phyloP scores from a whole-genome alignment of 2,888 invertebrate species.

The Cartodere bifasciata region DNA sequence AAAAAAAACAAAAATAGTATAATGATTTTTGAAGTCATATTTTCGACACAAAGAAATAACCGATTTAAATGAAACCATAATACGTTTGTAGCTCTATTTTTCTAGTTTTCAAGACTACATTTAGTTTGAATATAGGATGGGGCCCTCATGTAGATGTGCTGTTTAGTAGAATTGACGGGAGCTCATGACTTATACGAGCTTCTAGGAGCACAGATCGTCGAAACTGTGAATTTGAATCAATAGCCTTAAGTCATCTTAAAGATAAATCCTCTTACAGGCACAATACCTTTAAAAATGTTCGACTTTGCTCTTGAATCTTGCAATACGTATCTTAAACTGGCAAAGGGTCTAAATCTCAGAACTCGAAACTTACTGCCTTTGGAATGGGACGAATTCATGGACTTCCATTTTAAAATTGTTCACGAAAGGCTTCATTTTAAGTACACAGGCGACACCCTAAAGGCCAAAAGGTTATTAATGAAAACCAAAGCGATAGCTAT shows the following conservation, averaged over 20 bases:
- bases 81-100: too few species aligned
- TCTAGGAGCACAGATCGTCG: too few species aligned
- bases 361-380: conserved; percentile 31
- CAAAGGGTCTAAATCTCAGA: conserved; percentile 48
- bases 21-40: too few species aligned
- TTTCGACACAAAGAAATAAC: too few species aligned
- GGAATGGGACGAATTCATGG: conserved; percentile 57
- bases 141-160: too few species aligned
- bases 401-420: conserved; percentile 50
- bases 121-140: too few species aligned
- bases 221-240: too few species aligned
- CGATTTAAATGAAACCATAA: too few species aligned
- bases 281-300: conserved; percentile 42
- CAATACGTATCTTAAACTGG: conserved; percentile 45
- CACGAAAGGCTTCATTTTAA: conserved; percentile 43
- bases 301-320: conserved; percentile 60
- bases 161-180: too few species aligned
- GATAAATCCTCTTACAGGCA: conserved; percentile 41
- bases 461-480: conserved; percentile 22
- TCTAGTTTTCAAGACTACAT: too few species aligned
- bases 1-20: too few species aligned
- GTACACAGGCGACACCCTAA: conserved; percentile 21
- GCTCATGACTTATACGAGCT: too few species aligned
- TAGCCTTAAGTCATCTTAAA: conserved; percentile 27
- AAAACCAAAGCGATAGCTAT: conserved; percentile 40